phyloP scores from a whole-genome alignment of 2,888 invertebrate species.

The Leptarthrus brevirostris region DNA sequence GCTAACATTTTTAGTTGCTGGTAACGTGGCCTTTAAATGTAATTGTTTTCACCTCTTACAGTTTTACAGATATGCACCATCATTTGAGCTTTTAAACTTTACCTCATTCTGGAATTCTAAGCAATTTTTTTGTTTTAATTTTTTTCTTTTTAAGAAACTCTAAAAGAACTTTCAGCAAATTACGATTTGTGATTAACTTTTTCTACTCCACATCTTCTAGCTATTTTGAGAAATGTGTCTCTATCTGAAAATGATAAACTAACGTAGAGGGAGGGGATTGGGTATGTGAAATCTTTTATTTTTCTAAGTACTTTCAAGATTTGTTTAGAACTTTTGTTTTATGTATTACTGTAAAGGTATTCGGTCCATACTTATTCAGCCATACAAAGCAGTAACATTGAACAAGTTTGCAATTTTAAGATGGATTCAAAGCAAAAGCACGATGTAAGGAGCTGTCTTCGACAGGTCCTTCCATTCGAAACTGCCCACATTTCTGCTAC shows the following conservation, averaged over 20 bases:
- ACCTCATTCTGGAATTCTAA: slow-evolving; percentile 5
- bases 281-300: not conserved
- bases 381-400: slow-evolving; percentile 10
- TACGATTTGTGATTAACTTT: slow-evolving; percentile 39
- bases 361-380: not conserved
- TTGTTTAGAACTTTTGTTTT: slow-evolving; percentile 7
- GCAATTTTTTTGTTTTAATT: not conserved
- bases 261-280: not conserved
- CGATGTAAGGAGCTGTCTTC: too few relatives aligned
- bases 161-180: slow-evolving; percentile 37
- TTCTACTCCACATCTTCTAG: slow-evolving; percentile 1
- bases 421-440: not conserved
- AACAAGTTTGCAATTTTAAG: too few relatives aligned
- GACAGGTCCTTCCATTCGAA: too few relatives aligned
- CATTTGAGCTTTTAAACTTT: slow-evolving; percentile 38
- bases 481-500: too few relatives aligned
- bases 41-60: slow-evolving; percentile 43
- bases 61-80: slow-evolving; percentile 44
- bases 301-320: not conserved
- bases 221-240: slow-evolving; percentile 1
- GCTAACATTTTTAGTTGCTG: not conserved
- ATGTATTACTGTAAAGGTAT: not conserved
- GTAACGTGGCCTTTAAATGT: slow-evolving; percentile 32
- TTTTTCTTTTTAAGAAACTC: not conserved
- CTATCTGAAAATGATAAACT: slow-evolving; percentile 31